Percentiles rank a stretch among this genome's conserved stretches.
These are phyloP conservation scores for Eonycteris spelaea DNA, from an alignment of 2,113 vertebrate species.

Conservation along the genomic window DNA sequence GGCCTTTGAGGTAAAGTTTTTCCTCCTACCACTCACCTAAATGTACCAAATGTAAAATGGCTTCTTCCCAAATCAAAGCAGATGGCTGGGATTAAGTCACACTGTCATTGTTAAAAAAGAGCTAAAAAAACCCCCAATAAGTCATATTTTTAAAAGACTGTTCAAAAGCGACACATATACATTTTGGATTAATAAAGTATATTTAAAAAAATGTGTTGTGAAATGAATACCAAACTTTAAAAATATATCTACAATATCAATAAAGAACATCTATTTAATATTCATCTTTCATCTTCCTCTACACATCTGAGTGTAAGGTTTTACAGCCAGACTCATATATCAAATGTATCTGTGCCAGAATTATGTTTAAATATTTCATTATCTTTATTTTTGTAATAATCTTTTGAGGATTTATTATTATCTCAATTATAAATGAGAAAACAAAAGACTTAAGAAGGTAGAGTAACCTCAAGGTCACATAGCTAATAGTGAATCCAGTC, in stretches of 20 bases:
- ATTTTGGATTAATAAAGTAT: conserved; percentile 11
- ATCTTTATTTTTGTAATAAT: not conserved
- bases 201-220: not conserved
- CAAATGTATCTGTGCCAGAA: not conserved
- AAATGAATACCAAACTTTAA: not conserved
- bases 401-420: not conserved
- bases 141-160: conserved; percentile 4
- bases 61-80: conserved; percentile 41
- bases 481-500: not conserved
- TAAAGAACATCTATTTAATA: not conserved
- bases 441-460: not conserved
- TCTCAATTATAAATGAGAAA: not conserved
- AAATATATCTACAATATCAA: not conserved
- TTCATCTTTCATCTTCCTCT: not conserved
- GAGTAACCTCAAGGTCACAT: not conserved
- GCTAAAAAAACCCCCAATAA: conserved; percentile 30
- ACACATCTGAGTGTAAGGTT: not conserved
- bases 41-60: conserved; percentile 16
- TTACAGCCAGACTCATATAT: not conserved
- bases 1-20: not conserved
- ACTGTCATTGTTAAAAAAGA: conserved; percentile 21
- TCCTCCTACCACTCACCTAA: conserved; percentile 32
- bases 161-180: not conserved
- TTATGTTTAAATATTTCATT: not conserved
- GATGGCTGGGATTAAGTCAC: conserved; percentile 24